Percentiles rank a stretch among this genome's conserved stretches.
Conservation (phyloP, 2,113 vertebrate genomes). For the Willisornis vidua region DNA sequence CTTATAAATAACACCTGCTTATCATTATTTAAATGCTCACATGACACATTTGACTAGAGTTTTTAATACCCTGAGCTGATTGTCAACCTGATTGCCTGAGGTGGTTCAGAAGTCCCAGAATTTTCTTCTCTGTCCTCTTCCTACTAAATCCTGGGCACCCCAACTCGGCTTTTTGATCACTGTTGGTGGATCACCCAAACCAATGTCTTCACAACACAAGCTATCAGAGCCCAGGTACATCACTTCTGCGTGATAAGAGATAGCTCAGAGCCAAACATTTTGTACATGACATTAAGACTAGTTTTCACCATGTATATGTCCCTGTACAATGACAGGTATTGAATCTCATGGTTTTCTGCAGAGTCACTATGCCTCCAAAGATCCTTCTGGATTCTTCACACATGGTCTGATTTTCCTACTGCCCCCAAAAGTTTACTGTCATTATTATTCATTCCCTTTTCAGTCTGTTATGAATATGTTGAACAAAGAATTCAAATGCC, state of each 20-base stretch:
- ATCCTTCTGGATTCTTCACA: neutral
- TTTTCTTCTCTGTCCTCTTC: neutral
- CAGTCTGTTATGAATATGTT: neutral
- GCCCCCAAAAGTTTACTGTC: neutral
- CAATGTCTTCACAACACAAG: neutral
- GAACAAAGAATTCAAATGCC: neutral
- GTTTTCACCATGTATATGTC: fast-evolving
- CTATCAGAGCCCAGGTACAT: neutral
- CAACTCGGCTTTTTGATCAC: neutral
- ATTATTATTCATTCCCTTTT: neutral
- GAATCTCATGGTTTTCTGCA: neutral
- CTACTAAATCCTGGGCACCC: neutral
- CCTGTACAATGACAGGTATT: fast-evolving
- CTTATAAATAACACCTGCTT: neutral
- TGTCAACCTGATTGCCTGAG: neutral
- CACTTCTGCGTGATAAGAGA: neutral
- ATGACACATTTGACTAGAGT: neutral
- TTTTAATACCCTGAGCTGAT: neutral
- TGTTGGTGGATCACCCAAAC: neutral
- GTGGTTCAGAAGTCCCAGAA: neutral
- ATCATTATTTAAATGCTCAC: neutral
- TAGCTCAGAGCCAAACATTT: neutral
- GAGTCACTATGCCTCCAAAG: neutral
- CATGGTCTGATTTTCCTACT: neutral
- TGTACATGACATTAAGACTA: neutral